Conservation (phyloP, 2,888 invertebrate genomes). For the Dynastes maya region DNA sequence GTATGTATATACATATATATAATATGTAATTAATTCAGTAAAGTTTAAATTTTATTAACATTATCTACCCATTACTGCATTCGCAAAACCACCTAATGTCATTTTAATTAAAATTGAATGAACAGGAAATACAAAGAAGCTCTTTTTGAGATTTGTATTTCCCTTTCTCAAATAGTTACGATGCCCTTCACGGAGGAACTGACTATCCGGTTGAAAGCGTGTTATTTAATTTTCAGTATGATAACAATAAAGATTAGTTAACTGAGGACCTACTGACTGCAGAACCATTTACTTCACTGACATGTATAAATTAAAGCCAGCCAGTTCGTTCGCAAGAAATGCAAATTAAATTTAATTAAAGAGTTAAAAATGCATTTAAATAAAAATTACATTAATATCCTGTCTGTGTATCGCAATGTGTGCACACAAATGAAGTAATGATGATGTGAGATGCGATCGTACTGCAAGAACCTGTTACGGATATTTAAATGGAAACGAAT, state of each 20-base stretch:
- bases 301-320: conserved; percentile 31
- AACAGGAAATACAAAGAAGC: conserved; percentile 24
- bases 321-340: conserved; percentile 22
- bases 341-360: conserved; percentile 42
- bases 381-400: conserved; percentile 40
- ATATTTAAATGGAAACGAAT: conserved; percentile 27
- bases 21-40: no score
- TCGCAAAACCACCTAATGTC: no score
- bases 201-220: conserved; percentile 19
- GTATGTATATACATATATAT: no score
- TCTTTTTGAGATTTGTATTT: conserved; percentile 25
- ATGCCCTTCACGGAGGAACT: not conserved
- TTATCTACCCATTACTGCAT: not conserved
- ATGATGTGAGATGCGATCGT: conserved; percentile 19
- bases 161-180: conserved; percentile 2
- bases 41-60: not conserved
- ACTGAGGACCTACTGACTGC: conserved; percentile 21
- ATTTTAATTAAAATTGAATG: conserved; percentile 37
- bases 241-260: conserved; percentile 28
- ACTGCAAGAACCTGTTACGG: conserved; percentile 13
- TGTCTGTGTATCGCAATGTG: conserved; percentile 13
- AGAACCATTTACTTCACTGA: conserved; percentile 24
- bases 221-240: conserved; percentile 23
- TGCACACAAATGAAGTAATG: conserved; percentile 19
- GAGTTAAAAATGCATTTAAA: conserved; percentile 36